Percentiles rank a stretch among this genome's conserved stretches.
Conservation (phyloP, 2,797 vertebrate species). For the Champsocephalus esox region DNA sequence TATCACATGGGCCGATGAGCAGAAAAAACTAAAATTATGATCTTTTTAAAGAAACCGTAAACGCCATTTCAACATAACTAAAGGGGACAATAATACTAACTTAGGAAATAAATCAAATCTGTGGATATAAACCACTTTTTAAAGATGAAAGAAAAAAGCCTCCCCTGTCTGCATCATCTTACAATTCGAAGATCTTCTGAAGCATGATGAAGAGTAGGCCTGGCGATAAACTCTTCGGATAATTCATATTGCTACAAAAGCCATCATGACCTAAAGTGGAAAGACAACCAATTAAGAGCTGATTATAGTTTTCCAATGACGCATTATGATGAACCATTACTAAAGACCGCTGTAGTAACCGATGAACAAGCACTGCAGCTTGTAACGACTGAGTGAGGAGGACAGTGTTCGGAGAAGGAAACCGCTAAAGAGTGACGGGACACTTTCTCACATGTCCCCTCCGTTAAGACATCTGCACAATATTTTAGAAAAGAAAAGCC, state of each 20-base stretch:
- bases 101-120: constrained; percentile 35
- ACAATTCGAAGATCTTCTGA: constrained; percentile 66
- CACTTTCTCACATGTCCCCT: constrained; percentile 35
- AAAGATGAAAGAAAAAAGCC: constrained; percentile 30
- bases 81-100: constrained; percentile 24
- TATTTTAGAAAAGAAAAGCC: constrained; percentile 60
- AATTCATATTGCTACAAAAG: constrained; percentile 64
- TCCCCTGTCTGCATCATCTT: constrained; percentile 39
- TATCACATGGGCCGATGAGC: constrained; percentile 46
- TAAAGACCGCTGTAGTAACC: constrained; percentile 42
- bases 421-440: constrained; percentile 33
- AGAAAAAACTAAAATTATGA: constrained; percentile 27
- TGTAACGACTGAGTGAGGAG: constrained; percentile 23
- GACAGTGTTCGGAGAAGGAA: constrained; percentile 27
- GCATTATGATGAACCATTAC: constrained; percentile 34
- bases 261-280: constrained; percentile 37
- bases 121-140: constrained; percentile 28
- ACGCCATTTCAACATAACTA: constrained; percentile 41
- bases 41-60: constrained; percentile 56
- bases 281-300: constrained; percentile 50
- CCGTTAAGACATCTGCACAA: constrained; percentile 70
- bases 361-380: constrained; percentile 35
- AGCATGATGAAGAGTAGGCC: constrained; percentile 29
- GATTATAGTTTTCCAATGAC: constrained; percentile 22
- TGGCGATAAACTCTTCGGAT: constrained; percentile 36